Base-by-base conservation (phyloP, 2,113 vertebrate genomes). In the Sarotherodon lohbergeri region DNA sequence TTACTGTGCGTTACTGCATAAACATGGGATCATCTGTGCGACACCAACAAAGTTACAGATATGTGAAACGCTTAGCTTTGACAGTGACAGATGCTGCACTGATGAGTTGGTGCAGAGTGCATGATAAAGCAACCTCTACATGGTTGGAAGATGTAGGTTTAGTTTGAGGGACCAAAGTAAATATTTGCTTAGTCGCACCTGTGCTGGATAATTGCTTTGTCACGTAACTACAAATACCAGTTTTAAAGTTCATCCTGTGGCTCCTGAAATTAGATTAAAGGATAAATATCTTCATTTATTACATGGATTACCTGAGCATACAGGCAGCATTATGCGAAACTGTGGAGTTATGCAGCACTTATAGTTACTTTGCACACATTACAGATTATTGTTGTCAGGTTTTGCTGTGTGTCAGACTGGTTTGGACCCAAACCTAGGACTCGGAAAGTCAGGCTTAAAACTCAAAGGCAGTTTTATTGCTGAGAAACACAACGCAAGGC, bases 1-100 rank as follows among this genome's bases (percentile, higher is more conserved):
- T 91, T 88, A 84, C 48, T 56, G 84, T 22, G 56, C 78, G 93
- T 55, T 80, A 4, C 89, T 91, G 85, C 81, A 88, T 91, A 83
- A 93, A 94, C 88, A 89, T 22, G 9, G 13, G 3, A 86, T 92
- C 91, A 92, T 84, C 76, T 81, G 56, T 16, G 73, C 3, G 4
- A 83, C 61, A 81, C 50, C 85, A 41, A 32, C 81, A 22, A 24
- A 27, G 73, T 83, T 43, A 48, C 22, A 81, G 54, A 68, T 66
- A 73, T 55, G 27, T 22, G 79, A 89, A 84, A 39, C 7, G 13
- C 52, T 79, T 87, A 55, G 50, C 48, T 90, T 86, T 32, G 54
- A 82, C 82, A 71, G 11, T 85, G 87, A 81, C 86, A 59, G 36
- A 86, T 59, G 34, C 56, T 39, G 80, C 73, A 2, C 73, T 41